Evolutionary conservation across 2,888 invertebrate species (phyloP).

Genomic region (Synanthedon formicaeformis): DNA sequence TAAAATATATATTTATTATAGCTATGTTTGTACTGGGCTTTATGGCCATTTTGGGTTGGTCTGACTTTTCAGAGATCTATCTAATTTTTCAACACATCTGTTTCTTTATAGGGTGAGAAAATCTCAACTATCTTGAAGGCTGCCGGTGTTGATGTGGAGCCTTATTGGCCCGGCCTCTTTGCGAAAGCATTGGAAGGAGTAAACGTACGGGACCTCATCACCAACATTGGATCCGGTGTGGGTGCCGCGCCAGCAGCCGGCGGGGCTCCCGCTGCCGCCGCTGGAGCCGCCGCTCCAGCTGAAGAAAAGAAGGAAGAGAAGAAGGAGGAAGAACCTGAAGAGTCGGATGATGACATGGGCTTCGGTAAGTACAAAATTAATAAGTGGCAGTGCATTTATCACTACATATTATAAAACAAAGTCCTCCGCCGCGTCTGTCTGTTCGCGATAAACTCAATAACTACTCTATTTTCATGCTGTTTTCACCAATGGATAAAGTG

Average conservation of each 20-base stretch:
- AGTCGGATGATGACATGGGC: slow-evolving; percentile 94
- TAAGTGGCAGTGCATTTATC: neutral
- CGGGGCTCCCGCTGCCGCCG: slow-evolving; percentile 74
- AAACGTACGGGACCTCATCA: slow-evolving; percentile 92
- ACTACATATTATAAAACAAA: too few species aligned
- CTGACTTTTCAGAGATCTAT: too few species aligned
- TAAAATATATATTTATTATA: too few species aligned
- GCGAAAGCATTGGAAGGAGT: slow-evolving; percentile 96
- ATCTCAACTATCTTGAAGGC: slow-evolving; percentile 97
- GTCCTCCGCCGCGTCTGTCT: too few species aligned
- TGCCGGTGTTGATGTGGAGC: slow-evolving; percentile 95
- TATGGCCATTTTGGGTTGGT: too few species aligned
- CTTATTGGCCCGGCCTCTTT: slow-evolving; percentile 99
- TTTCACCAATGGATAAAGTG: too few species aligned
- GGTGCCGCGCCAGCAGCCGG: slow-evolving; percentile 85
- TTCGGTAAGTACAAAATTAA: slow-evolving; percentile 73
- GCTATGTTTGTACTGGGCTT: too few species aligned
- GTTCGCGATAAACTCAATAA: too few species aligned
- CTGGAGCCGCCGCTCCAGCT: slow-evolving; percentile 76
- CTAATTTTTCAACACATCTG: neutral
- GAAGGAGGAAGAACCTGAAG: slow-evolving; percentile 83
- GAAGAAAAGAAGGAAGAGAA: slow-evolving; percentile 81
- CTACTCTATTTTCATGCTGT: too few species aligned
- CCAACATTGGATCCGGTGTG: slow-evolving; percentile 92
- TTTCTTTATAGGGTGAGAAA: slow-evolving; percentile 85